Evolutionary conservation across 37 sponge, comb jelly and placozoan genomes (phyloP).

Genomic region (Haliclona indistincta): DNA sequence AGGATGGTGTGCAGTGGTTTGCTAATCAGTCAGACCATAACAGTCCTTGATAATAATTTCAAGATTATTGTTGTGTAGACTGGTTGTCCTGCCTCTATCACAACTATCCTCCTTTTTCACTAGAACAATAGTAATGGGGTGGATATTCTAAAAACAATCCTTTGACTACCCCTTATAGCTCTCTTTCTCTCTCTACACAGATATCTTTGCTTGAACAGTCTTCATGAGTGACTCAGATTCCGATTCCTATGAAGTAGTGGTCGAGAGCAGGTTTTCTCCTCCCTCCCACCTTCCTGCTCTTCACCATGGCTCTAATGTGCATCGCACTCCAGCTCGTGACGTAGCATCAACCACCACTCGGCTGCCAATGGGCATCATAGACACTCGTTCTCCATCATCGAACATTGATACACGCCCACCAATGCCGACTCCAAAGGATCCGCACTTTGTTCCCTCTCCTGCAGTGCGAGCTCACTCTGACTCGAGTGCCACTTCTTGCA

Average conservation of each 20-base stretch:
- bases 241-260: constrained; percentile 10
- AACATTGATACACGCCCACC: neutral
- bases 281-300: neutral
- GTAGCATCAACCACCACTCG: neutral
- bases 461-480: too few species aligned
- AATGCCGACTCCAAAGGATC: neutral
- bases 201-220: too few species aligned
- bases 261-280: constrained; percentile 2
- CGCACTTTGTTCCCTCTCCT: neutral
- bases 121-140: too few species aligned
- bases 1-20: too few species aligned
- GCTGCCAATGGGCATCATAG: too few species aligned
- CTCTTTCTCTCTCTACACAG: neutral
- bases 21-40: too few species aligned
- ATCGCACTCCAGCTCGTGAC: neutral
- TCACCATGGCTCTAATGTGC: neutral
- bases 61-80: too few species aligned
- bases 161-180: neutral
- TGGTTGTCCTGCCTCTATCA: too few species aligned
- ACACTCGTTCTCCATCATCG: constrained; percentile 5
- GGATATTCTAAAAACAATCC: neutral
- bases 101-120: too few species aligned
- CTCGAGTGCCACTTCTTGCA: neutral
- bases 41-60: too few species aligned
- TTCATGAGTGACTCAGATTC: constrained; percentile 6